Conservation (phyloP, 2,888 invertebrate genomes). For the Heliconius erato region DNA sequence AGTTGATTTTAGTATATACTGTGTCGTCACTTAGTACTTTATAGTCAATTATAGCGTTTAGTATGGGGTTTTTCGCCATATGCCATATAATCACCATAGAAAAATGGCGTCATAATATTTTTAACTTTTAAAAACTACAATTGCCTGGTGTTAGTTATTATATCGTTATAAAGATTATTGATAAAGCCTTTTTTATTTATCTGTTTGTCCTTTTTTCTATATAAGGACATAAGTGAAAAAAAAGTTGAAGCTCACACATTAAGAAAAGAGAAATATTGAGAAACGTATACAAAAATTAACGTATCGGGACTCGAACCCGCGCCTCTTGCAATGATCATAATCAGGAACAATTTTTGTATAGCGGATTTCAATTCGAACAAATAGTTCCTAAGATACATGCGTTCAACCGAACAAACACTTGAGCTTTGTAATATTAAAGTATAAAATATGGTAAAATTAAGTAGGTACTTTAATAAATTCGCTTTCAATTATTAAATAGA, state of each 20-base stretch:
- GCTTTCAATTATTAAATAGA: background rate
- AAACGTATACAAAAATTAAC: too few species aligned
- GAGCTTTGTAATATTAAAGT: too few species aligned
- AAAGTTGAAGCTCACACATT: background rate
- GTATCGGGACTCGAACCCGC: too few species aligned
- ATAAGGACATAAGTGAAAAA: background rate
- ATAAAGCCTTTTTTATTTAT: constrained; percentile 59
- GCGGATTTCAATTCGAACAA: too few species aligned
- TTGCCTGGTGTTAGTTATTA: constrained; percentile 78
- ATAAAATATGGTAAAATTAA: too few species aligned
- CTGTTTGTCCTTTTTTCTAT: background rate
- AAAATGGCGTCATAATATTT: constrained; percentile 70
- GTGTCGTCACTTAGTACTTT: constrained; percentile 55
- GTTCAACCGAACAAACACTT: too few species aligned
- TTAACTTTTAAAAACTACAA: constrained; percentile 72
- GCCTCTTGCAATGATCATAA: too few species aligned
- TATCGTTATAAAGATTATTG: constrained; percentile 79
- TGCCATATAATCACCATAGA: constrained; percentile 72
- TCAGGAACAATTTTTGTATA: too few species aligned
- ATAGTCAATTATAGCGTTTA: constrained; percentile 73
- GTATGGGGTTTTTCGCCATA: constrained; percentile 73
- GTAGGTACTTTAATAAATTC: background rate
- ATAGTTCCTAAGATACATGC: too few species aligned
- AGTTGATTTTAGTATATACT: constrained; percentile 41
- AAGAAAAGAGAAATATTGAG: too few species aligned